Percentiles rank a stretch among this genome's conserved stretches.
Evolutionary conservation across 1,140 invertebrate species (phyloP).

Genomic region (Drosophila miranda): DNA sequence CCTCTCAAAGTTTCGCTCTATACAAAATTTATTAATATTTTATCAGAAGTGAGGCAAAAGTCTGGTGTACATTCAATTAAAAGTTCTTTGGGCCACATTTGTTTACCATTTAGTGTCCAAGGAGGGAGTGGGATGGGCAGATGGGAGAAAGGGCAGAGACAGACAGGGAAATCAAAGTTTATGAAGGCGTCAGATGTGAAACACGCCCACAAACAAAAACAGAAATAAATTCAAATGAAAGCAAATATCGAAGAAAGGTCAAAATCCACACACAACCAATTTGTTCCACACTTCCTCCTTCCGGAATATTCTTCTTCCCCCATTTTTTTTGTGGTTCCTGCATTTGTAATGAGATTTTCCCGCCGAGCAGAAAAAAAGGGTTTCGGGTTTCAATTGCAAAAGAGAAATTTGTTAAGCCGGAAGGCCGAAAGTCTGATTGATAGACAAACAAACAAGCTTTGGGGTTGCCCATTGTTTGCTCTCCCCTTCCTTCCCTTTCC

Average conservation of each 20-base stretch:
- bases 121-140: background rate
- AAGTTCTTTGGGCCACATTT: conserved; percentile 68
- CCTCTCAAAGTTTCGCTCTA: conserved; percentile 57
- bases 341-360: conserved; percentile 62
- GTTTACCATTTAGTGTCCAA: conserved; percentile 58
- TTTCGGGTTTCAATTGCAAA: conserved; percentile 58
- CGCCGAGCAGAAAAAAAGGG: conserved; percentile 31
- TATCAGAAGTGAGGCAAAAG: conserved; percentile 17
- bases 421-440: conserved; percentile 58
- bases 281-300: conserved; percentile 20
- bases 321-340: conserved; percentile 21
- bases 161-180: conserved; percentile 59
- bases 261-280: conserved; percentile 22
- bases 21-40: conserved; percentile 75
- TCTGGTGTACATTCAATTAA: conserved; percentile 68
- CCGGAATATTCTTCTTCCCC: conserved; percentile 5
- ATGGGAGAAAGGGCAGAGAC: background rate
- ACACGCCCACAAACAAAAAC: conserved; percentile 17
- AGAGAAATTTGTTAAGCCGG: conserved; percentile 41
- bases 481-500: background rate
- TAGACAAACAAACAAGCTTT: conserved; percentile 59
- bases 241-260: conserved; percentile 42
- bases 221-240: conserved; percentile 36
- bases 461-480: conserved; percentile 4
- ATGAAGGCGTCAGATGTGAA: conserved; percentile 54